phyloP scores from a whole-genome alignment of 2,888 invertebrate genomes.

The Crematogaster levior region DNA sequence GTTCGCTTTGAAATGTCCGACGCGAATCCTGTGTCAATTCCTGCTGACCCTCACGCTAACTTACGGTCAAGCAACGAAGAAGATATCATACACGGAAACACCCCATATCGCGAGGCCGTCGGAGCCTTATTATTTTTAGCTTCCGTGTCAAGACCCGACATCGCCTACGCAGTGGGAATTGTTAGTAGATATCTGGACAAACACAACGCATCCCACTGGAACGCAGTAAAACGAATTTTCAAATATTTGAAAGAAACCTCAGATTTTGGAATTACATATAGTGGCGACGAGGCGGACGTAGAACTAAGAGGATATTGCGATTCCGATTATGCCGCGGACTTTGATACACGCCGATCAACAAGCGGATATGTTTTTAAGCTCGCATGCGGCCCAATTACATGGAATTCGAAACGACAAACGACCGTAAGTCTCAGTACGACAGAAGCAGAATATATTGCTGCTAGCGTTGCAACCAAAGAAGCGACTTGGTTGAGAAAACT shows the following conservation, averaged over 20 bases:
- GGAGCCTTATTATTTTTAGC: neutral
- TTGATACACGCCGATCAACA: neutral
- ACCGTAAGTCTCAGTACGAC: neutral
- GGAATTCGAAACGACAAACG: neutral
- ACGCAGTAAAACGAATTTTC: neutral
- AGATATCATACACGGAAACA: fast-evolving
- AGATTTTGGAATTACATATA: neutral
- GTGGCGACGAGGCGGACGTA: fast-evolving
- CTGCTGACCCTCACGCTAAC: neutral
- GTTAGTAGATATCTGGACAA: neutral
- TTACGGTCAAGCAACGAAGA: neutral
- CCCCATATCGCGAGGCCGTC: neutral
- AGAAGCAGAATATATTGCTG: neutral
- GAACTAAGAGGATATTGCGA: neutral
- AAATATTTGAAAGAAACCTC: neutral
- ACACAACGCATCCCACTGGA: neutral
- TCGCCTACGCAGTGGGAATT: neutral
- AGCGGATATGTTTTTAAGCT: neutral
- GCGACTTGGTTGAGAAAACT: too few relatives aligned
- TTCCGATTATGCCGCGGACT: neutral
- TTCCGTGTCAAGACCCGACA: neutral
- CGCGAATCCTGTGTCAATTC: neutral
- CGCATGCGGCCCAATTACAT: neutral
- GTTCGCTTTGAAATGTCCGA: neutral
- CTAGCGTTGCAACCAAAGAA: too few relatives aligned